Base-by-base conservation (phyloP, 2,797 vertebrate species). In the Holocentrus rufus region DNA sequence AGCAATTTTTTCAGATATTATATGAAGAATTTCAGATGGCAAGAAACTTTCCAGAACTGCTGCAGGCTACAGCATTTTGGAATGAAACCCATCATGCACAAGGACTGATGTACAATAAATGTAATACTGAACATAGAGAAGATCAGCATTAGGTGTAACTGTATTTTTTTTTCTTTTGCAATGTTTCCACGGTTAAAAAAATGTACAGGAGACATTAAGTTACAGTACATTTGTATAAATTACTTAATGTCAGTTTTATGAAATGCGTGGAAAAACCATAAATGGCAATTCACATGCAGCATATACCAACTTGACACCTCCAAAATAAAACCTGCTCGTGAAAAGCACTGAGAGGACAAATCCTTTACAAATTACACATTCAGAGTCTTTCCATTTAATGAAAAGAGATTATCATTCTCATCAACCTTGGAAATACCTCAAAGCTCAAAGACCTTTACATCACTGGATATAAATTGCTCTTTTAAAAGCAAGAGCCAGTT, bases 381-480 rank as follows among this genome's bases (percentile, higher is more conserved):
- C 39, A 42, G 11, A 13, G 39, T 42, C 39, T 42, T 42, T 42
- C 39, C 39, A 42, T 14, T 42, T 42, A 42, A 13, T 42, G 39
- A 14, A 14, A 62, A 47, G 39, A 55, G 5, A 65, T 25, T 64
- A 50, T 50, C 7, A 50, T 22, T 50, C 49, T 15, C 39, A 42
- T 13, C 39, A 42, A 42, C 39, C 39, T 42, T 42, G 49, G 5
- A 42, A 52, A n/a, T 63, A 8, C 54, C 27, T 8, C 2, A 61
- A 11, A 60, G 8, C 69, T 50, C 2, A 30, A 25, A 47, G 8
- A 50, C 47, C 11, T 39, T 60, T 50, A 2, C 66, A 5, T 54
- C 7, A 20, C 20, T 18, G 44, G n/a, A 27, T 64, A 31, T 36
- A n/a, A 83, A 81, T 27, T 18, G 31, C 15, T 50, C 14, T 14